These are phyloP conservation scores for Prunella fulvescens DNA, from an alignment of 2,113 vertebrate species.

Conservation along the genomic window DNA sequence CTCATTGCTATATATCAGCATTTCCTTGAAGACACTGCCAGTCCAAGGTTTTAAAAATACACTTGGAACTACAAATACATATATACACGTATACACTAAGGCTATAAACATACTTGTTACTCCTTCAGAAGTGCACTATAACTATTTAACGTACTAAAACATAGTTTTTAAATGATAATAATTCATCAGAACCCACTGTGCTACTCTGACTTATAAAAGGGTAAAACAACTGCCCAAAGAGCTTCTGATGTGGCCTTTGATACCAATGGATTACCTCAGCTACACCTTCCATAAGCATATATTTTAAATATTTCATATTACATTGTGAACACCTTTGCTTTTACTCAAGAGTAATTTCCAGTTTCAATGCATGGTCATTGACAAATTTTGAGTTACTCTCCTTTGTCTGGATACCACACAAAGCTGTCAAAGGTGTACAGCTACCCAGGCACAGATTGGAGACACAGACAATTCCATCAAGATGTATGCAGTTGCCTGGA, in stretches of 20 bases:
- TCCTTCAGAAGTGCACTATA: not conserved
- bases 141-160: not conserved
- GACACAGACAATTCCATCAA: not conserved
- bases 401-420: not conserved
- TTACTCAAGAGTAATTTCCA: not conserved
- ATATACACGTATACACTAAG: fast-evolving
- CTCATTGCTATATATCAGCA: not conserved
- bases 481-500: not conserved
- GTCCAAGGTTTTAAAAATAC: not conserved
- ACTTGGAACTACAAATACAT: not conserved
- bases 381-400: not conserved
- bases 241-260: not conserved
- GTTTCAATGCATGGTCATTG: not conserved
- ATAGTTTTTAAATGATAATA: not conserved
- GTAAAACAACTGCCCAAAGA: not conserved
- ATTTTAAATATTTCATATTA: not conserved
- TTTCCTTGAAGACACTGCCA: not conserved
- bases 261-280: not conserved
- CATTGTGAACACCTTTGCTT: not conserved
- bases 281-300: not conserved
- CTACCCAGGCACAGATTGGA: not conserved
- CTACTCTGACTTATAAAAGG: not conserved
- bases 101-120: not conserved
- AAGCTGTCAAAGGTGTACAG: not conserved
- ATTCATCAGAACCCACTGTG: not conserved